These are phyloP conservation scores for Furnarius figulus DNA, from an alignment of 2,113 vertebrate genomes.

Conservation along the genomic window DNA sequence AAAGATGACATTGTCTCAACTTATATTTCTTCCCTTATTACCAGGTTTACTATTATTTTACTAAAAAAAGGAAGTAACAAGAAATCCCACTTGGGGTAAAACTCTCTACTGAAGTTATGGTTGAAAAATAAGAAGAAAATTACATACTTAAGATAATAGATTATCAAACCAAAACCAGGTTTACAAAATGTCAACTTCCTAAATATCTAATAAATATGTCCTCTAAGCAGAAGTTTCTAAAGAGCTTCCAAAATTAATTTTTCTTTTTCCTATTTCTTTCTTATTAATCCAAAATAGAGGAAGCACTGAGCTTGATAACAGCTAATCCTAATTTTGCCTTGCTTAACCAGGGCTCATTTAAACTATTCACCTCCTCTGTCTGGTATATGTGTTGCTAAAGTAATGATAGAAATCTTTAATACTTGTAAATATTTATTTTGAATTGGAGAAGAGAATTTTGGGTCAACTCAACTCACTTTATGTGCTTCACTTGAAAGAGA, in stretches of 20 bases:
- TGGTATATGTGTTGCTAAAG: neutral
- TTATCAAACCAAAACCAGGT: neutral
- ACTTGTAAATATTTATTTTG: neutral
- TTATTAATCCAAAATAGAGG: neutral
- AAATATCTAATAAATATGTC: neutral
- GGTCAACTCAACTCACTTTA: neutral
- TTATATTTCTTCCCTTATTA: neutral
- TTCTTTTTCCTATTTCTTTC: neutral
- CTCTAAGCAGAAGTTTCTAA: neutral
- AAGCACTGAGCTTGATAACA: neutral
- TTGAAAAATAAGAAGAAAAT: neutral
- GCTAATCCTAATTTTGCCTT: neutral
- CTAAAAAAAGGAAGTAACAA: neutral
- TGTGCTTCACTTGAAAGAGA: neutral
- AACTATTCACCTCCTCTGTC: neutral
- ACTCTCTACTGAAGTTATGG: neutral
- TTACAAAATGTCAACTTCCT: neutral
- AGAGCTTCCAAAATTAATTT: neutral
- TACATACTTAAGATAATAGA: neutral
- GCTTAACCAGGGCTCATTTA: neutral
- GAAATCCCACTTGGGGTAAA: neutral
- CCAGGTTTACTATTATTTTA: neutral
- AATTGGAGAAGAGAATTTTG: neutral
- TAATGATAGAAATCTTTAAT: neutral
- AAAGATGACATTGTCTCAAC: neutral